Evolutionary conservation across 2,888 invertebrate genomes (phyloP), one percentile per base, ranked within the genome.

Genomic region (Drosophila colorata): DNA sequence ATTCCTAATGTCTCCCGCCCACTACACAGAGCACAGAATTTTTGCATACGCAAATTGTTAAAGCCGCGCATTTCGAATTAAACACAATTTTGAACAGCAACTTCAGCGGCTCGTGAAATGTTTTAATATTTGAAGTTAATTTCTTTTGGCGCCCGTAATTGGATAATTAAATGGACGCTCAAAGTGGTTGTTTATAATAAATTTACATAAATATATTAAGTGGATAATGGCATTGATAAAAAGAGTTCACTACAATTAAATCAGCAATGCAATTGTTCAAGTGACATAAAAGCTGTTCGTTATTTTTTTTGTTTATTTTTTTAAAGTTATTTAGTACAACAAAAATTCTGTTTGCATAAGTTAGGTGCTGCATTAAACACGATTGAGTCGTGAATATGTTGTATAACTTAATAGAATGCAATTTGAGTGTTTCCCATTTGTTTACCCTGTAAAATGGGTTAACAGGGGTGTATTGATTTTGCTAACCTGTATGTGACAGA

Each of bases 111-210:
- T 59, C 31, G 35, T 52, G 16, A 69, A 66, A 68, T 65, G 65
- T 78, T 84, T 78, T 56, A 47, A 60, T 61, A 61, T 69, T 82
- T 69, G 5, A 69, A 75, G 68, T 81, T 60, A 55, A 66, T 72
- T 78, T 80, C 61, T 68, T 69, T 72, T 67, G 53, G 53, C 59
- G 66, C 9, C 38, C 48, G 67, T 86, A 86, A 84, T 84, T 84
- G 86, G 74, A 85, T 87, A 80, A 82, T 87, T 85, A 80, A 87
- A 84, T 77, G 69, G 77, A 46, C 72, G 67, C 72, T 58, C 44
- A 56, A 79, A 53, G 59, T 49, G 69, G 59, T 61, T 71, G 70
- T 78, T 69, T 77, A 72, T 71, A 81, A 64, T 58, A 60, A 71
- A 75, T 81, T 73, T 80, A 55, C 69, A 75, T 75, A 78, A 76